A percentile compares a stretch with the other conserved stretches of the same genome.
These are phyloP conservation scores for Tachuris rubrigastra DNA, from an alignment of 2,113 vertebrate species.

Conservation along the genomic window DNA sequence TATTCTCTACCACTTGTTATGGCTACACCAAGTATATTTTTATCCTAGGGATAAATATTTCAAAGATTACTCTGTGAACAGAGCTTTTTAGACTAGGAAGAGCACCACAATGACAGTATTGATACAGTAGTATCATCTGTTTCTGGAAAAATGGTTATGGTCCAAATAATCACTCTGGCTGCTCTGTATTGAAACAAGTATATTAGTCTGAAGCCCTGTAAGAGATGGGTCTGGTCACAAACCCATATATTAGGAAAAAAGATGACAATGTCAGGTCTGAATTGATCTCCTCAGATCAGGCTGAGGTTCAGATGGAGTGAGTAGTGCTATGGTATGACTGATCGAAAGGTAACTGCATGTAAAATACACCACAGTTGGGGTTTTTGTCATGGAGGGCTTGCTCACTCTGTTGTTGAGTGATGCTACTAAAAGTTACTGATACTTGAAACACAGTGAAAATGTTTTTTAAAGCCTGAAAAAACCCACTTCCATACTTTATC, in stretches of 20 bases:
- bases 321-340: background rate
- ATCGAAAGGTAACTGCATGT: background rate
- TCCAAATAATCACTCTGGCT: background rate
- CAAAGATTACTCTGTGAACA: background rate
- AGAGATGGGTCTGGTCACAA: background rate
- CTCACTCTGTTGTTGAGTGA: background rate
- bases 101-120: background rate
- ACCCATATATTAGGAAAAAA: background rate
- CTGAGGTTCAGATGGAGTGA: background rate
- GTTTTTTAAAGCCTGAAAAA: background rate
- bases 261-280: background rate
- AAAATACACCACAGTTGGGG: background rate
- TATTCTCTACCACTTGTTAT: background rate
- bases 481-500: background rate
- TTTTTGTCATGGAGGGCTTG: background rate
- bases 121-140: background rate
- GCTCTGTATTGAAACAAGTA: slow-evolving; percentile 17
- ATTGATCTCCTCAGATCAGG: background rate
- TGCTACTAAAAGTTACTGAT: background rate
- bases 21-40: background rate
- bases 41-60: slow-evolving; percentile 21
- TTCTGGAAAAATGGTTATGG: background rate
- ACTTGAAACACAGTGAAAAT: background rate
- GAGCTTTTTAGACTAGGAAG: background rate
- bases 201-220: background rate